phyloP scores from a whole-genome alignment of 1,140 invertebrate genomes.

The Danaus melanippus region DNA sequence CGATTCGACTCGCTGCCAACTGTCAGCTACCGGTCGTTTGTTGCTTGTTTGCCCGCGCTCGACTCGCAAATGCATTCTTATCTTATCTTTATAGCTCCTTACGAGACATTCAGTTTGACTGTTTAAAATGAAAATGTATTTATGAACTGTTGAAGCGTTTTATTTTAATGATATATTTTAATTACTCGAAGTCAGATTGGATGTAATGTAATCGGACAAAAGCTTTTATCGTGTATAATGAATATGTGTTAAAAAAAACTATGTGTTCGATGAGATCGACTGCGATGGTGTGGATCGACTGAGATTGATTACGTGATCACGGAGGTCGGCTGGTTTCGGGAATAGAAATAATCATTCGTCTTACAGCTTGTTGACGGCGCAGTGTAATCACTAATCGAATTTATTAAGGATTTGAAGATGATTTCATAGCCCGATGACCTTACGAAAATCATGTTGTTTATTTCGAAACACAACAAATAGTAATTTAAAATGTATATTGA shows the following conservation, averaged over 20 bases:
- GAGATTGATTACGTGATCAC: constrained; percentile 66
- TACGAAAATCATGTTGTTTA: too few relatives aligned
- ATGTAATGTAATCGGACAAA: constrained; percentile 4
- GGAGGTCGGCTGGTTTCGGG: constrained; percentile 52
- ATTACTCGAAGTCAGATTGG: too few relatives aligned
- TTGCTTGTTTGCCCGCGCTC: constrained; percentile 13
- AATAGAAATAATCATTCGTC: constrained; percentile 58
- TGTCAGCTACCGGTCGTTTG: constrained; percentile 54
- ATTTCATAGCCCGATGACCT: constrained; percentile 30
- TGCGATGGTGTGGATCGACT: constrained; percentile 44
- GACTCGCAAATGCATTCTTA: constrained; percentile 5
- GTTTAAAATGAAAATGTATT: too few relatives aligned
- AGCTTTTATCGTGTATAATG: constrained; percentile 39
- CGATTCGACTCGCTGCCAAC: constrained; percentile 40
- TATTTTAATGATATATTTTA: constrained; percentile 1
- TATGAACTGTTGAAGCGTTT: not conserved
- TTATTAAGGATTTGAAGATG: constrained; percentile 29
- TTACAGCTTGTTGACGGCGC: constrained; percentile 53
- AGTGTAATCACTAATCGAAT: constrained; percentile 42
- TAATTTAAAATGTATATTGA: constrained; percentile 21
- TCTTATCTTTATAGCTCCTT: not conserved
- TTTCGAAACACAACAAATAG: too few relatives aligned
- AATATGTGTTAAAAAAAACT: constrained; percentile 51
- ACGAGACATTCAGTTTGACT: too few relatives aligned
- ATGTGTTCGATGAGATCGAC: constrained; percentile 42